These are phyloP conservation scores for Callaeas wilsoni DNA, from an alignment of 2,113 vertebrate genomes.

Conservation along the genomic window DNA sequence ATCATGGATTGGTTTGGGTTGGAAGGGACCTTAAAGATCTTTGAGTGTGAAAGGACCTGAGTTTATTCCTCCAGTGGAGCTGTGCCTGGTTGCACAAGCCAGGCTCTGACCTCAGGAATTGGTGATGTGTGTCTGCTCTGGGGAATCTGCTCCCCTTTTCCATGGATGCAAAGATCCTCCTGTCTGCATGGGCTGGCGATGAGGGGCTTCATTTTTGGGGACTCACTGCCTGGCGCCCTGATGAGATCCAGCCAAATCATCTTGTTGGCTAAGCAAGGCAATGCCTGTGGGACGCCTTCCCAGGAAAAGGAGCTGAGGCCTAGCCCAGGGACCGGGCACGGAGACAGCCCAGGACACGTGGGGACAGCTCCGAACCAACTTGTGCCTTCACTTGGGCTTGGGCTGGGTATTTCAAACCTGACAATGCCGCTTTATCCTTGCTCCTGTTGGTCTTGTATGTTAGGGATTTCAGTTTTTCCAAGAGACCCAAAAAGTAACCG, in stretches of 20 bases:
- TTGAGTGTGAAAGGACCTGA: background rate
- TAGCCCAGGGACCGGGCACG: background rate
- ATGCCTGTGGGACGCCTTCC: background rate
- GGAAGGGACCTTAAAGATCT: background rate
- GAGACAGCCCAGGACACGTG: background rate
- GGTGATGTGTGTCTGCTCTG: background rate
- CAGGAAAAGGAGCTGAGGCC: background rate
- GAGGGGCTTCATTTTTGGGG: background rate
- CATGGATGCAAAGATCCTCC: background rate
- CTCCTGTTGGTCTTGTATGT: background rate
- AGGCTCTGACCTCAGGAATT: background rate
- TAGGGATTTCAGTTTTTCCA: background rate
- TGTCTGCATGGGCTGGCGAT: background rate
- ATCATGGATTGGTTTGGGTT: background rate
- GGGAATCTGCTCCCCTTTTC: background rate
- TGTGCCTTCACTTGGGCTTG: background rate
- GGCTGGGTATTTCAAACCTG: background rate
- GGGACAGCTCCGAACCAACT: background rate
- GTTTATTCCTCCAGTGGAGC: background rate
- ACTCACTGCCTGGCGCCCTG: background rate
- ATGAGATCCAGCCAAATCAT: background rate
- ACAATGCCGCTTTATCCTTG: background rate
- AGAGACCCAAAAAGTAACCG: background rate
- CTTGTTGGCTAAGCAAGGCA: background rate
- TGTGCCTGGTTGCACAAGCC: background rate